Evolutionary conservation across 2,888 invertebrate species (phyloP).

Genomic region (Machimus rusticus): DNA sequence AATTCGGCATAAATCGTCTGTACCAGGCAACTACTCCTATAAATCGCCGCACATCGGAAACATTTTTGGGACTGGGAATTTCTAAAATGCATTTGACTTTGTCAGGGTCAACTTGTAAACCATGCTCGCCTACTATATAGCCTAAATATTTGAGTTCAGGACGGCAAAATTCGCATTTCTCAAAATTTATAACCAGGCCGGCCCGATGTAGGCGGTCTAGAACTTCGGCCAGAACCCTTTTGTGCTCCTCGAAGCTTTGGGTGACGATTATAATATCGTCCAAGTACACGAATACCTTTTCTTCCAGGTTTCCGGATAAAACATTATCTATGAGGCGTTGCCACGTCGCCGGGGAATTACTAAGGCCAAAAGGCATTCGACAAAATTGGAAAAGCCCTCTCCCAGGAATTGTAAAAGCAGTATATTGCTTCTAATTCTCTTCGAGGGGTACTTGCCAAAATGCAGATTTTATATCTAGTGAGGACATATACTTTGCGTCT

Average conservation of each 20-base stretch:
- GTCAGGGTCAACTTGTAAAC: constrained; percentile 39
- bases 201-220: neutral
- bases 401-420: neutral
- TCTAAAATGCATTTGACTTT: constrained; percentile 39
- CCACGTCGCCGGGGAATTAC: neutral
- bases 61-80: constrained; percentile 28
- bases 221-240: neutral
- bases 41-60: constrained; percentile 28
- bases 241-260: neutral
- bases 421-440: neutral
- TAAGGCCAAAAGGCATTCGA: neutral
- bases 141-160: constrained; percentile 38
- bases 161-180: constrained; percentile 33
- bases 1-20: constrained; percentile 35
- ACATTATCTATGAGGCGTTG: neutral
- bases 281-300: neutral
- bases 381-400: neutral
- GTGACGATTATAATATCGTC: neutral
- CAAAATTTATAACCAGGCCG: neutral
- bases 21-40: constrained; percentile 44
- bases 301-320: neutral
- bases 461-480: neutral
- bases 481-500: neutral
- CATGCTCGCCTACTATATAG: constrained; percentile 30
- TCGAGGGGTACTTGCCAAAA: neutral